These are phyloP conservation scores for Polypterus senegalus DNA, from an alignment of 2,113 vertebrate species.

Conservation along the genomic window DNA sequence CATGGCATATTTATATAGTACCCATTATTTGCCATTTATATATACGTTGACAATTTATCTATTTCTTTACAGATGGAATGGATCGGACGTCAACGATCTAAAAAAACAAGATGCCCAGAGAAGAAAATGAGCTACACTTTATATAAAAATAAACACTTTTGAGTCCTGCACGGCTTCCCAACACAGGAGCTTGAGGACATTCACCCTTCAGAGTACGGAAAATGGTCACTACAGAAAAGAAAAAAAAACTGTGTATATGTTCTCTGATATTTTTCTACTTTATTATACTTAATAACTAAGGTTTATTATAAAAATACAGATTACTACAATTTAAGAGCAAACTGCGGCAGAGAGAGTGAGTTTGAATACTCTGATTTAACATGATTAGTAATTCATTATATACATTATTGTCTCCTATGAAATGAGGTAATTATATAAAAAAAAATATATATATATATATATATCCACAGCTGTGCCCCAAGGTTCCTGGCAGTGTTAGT, in stretches of 20 bases:
- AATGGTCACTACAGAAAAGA: slow-evolving; percentile 61
- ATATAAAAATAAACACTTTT: slow-evolving; percentile 20
- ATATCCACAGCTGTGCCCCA: too few species aligned
- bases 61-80: slow-evolving; percentile 64
- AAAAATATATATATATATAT: too few species aligned
- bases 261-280: slow-evolving; percentile 87
- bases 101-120: slow-evolving; percentile 29
- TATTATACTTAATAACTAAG: slow-evolving; percentile 73
- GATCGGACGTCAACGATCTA: slow-evolving; percentile 89
- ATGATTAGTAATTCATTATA: slow-evolving; percentile 31
- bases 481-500: too few species aligned
- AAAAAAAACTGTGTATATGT: slow-evolving; percentile 58
- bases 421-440: neutral
- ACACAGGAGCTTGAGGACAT: slow-evolving; percentile 39
- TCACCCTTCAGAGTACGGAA: slow-evolving; percentile 37
- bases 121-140: slow-evolving; percentile 25
- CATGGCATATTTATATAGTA: too few species aligned
- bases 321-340: slow-evolving; percentile 50
- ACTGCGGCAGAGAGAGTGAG: slow-evolving; percentile 16
- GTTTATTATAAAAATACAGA: slow-evolving; percentile 79
- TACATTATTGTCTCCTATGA: slow-evolving; percentile 29
- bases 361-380: slow-evolving; percentile 15
- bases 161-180: slow-evolving; percentile 42
- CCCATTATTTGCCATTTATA: too few species aligned
- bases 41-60: neutral